Conservation (phyloP, 2,113 vertebrate species). For the Nycticorax nycticorax region DNA sequence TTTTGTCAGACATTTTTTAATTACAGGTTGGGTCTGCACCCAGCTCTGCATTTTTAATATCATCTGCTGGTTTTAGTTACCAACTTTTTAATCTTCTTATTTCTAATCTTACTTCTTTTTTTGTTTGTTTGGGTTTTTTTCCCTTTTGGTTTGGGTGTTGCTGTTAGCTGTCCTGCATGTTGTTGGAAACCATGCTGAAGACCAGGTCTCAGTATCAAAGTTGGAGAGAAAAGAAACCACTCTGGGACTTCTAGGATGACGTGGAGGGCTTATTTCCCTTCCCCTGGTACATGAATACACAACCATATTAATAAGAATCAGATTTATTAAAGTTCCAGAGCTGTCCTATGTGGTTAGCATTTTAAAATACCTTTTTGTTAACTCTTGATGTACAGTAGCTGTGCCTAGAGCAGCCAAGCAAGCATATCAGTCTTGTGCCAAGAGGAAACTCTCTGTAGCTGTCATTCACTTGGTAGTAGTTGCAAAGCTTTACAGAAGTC, state of each 20-base stretch:
- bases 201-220: neutral
- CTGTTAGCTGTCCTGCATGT: constrained; percentile 11
- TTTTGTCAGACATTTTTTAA: neutral
- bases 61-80: constrained; percentile 44
- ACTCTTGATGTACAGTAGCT: constrained; percentile 28
- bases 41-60: constrained; percentile 48
- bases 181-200: neutral
- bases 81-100: constrained; percentile 48
- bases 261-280: neutral
- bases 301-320: neutral
- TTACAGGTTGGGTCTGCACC: constrained; percentile 23
- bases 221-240: neutral
- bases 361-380: constrained; percentile 26
- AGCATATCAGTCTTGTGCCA: constrained; percentile 34
- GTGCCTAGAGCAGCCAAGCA: constrained; percentile 39
- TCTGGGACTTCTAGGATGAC: neutral
- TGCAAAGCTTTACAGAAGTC: neutral
- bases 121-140: neutral
- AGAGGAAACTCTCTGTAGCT: constrained; percentile 17
- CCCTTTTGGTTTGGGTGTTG: constrained; percentile 51
- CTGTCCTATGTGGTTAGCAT: constrained; percentile 25
- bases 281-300: neutral
- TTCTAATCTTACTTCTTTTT: neutral
- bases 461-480: neutral
- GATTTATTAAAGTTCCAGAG: neutral